A percentile compares a stretch with the other conserved stretches of the same genome.
Conservation (phyloP, 2,888 invertebrate species). For the Tachystola acroxantha region DNA sequence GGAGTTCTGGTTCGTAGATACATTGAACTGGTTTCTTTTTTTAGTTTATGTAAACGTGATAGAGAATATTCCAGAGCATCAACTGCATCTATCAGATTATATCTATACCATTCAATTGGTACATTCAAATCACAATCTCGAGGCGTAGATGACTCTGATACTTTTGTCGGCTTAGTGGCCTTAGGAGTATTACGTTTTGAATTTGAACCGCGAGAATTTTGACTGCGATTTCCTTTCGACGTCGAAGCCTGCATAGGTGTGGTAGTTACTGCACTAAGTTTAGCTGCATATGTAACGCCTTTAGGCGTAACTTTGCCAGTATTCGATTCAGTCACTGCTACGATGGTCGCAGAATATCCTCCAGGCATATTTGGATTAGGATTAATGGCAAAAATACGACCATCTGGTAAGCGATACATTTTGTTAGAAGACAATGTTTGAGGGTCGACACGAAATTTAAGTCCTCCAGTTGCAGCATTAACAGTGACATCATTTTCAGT, state of each 20-base stretch:
- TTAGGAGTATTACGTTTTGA: conserved; percentile 22
- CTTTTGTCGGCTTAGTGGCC: conserved; percentile 16
- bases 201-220: conserved; percentile 11
- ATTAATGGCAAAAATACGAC: conserved; percentile 70
- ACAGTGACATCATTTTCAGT: conserved; percentile 74
- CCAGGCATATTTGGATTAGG: conserved; percentile 70
- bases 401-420: conserved; percentile 73
- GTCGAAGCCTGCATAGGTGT: conserved; percentile 10
- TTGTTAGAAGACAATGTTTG: conserved; percentile 72
- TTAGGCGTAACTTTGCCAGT: conserved; percentile 32
- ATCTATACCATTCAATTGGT: conserved; percentile 78
- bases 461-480: conserved; percentile 62
- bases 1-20: conserved; percentile 65
- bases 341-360: conserved; percentile 73
- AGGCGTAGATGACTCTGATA: conserved; percentile 16
- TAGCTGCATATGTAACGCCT: conserved; percentile 58
- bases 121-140: conserved; percentile 52
- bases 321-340: conserved; percentile 52
- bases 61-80: conserved; percentile 78
- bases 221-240: conserved; percentile 14
- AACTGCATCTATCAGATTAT: conserved; percentile 75
- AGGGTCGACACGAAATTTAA: conserved; percentile 71
- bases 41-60: conserved; percentile 68
- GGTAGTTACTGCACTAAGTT: conserved; percentile 45
- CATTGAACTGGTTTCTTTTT: conserved; percentile 60